Conservation (phyloP, 2,888 invertebrate genomes). For the Deilephila porcellus region DNA sequence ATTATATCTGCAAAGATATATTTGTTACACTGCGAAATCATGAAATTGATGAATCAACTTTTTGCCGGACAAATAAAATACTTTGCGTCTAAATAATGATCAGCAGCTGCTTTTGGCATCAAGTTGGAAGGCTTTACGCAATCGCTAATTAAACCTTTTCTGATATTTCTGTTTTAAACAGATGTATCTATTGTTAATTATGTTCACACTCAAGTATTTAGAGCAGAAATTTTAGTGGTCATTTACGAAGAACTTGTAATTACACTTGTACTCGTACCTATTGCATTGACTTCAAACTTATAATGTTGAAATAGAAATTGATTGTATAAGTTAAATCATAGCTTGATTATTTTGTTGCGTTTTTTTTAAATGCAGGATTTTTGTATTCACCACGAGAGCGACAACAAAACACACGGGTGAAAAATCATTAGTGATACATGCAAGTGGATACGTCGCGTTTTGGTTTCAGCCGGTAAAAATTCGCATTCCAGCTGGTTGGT, state of each 20-base stretch:
- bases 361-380: too few species aligned
- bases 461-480: too few species aligned
- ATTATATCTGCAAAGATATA: too few species aligned
- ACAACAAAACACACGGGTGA: too few species aligned
- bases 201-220: constrained; percentile 11
- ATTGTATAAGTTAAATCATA: too few species aligned
- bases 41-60: too few species aligned
- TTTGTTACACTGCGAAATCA: too few species aligned
- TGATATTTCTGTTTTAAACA: constrained; percentile 4
- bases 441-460: too few species aligned
- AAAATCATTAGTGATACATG: too few species aligned
- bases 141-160: background rate
- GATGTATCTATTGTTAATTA: constrained; percentile 14
- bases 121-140: constrained; percentile 13
- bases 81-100: background rate
- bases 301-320: background rate
- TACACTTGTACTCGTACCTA: background rate
- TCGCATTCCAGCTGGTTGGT: too few species aligned
- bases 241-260: background rate
- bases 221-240: constrained; percentile 5
- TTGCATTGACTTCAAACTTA: background rate
- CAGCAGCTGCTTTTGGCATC: background rate
- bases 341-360: too few species aligned
- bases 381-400: too few species aligned
- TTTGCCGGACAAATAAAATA: background rate